Conservation (phyloP, 2,797 vertebrate species). For the Margarornis squamiger region DNA sequence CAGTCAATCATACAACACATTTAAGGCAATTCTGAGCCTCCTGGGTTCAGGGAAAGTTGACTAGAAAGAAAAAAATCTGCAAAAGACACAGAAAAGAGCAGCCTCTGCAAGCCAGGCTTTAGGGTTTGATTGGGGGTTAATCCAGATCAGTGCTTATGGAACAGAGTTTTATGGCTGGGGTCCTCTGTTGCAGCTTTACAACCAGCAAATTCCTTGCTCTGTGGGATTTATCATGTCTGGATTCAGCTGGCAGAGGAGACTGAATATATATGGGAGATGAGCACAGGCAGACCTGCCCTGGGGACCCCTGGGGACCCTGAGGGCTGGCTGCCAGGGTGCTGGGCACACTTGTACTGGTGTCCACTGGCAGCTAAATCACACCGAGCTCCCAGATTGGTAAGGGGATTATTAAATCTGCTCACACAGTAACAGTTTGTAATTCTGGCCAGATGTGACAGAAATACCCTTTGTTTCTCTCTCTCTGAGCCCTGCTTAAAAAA, state of each 20-base stretch:
- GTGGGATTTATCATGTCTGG: not conserved
- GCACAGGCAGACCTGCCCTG: not conserved
- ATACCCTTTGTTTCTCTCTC: not conserved
- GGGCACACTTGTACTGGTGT: not conserved
- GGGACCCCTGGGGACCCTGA: not conserved
- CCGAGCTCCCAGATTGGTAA: not conserved
- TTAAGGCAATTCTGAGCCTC: not conserved
- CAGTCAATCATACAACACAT: not conserved
- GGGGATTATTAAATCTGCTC: not conserved
- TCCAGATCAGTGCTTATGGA: not conserved
- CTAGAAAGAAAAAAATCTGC: not conserved
- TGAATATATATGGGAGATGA: accelerated
- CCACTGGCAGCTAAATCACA: not conserved
- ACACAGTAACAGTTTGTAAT: not conserved
- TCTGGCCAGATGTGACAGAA: not conserved
- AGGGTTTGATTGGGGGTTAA: not conserved
- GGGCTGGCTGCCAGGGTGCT: not conserved
- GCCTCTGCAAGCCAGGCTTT: not conserved
- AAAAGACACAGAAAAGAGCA: not conserved
- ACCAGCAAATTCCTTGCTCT: not conserved
- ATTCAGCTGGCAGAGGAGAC: not conserved
- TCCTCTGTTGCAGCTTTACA: not conserved
- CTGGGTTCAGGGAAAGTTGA: constrained; percentile 2
- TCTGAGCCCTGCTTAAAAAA: not conserved
- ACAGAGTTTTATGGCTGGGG: not conserved